Evolutionary conservation across 2,797 vertebrate species (phyloP).

Genomic region (Sternarchorhynchus goeldii): DNA sequence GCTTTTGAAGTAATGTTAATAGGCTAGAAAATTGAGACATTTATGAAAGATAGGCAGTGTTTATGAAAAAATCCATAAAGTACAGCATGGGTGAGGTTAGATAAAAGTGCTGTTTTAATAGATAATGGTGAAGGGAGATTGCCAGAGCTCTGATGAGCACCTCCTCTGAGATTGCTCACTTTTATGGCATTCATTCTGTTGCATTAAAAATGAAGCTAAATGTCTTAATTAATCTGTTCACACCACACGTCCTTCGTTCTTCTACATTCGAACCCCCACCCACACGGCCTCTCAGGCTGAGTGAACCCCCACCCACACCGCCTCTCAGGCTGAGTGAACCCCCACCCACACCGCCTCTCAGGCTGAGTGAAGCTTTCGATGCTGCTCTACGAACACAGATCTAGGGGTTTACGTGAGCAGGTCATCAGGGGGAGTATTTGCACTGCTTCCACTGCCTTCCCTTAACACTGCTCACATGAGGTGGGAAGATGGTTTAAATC

Average conservation of each 20-base stretch:
- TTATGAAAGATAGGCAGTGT: conserved; percentile 99
- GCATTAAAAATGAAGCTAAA: conserved; percentile 93
- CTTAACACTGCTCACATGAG: background rate
- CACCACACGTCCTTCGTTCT: conserved; percentile 61
- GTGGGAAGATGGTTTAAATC: conserved; percentile 3
- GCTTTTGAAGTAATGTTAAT: conserved; percentile 99
- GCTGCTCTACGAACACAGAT: conserved; percentile 68
- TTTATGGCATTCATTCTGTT: conserved; percentile 94
- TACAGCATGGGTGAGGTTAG: conserved; percentile 92
- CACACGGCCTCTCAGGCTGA: conserved; percentile 59
- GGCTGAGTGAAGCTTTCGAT: conserved; percentile 66
- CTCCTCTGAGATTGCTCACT: conserved; percentile 88
- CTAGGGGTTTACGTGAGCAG: conserved; percentile 58
- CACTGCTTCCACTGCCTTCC: background rate
- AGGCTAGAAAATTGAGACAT: conserved; percentile 99
- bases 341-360: conserved; percentile 47
- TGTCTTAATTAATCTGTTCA: conserved; percentile 94
- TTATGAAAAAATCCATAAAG: conserved; percentile 99
- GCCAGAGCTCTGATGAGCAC: conserved; percentile 85
- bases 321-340: conserved; percentile 63
- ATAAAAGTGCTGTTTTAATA: conserved; percentile 97
- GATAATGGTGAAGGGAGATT: conserved; percentile 89
- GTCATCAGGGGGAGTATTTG: conserved; percentile 34
- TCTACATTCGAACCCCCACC: conserved; percentile 25
- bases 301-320: no score